Evolutionary conservation across 2,888 invertebrate species (phyloP).

Genomic region (Rhagonycha lutea): DNA sequence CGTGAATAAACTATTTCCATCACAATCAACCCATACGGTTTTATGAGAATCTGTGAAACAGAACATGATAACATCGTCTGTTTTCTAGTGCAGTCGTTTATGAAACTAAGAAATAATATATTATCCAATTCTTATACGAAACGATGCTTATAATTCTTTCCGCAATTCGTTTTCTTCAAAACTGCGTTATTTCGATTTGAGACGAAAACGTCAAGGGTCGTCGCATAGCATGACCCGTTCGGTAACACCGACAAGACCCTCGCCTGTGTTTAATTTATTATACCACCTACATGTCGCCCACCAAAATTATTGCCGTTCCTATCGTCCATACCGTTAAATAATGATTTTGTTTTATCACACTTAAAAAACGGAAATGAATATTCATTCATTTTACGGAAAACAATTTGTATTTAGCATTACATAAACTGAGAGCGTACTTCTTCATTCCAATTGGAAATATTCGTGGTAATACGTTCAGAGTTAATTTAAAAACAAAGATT

Average conservation of each 20-base stretch:
- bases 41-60: constrained; percentile 16
- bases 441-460: background rate
- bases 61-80: constrained; percentile 13
- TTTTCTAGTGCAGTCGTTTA: constrained; percentile 9
- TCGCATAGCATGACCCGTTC: constrained; percentile 41
- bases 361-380: constrained; percentile 38
- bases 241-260: constrained; percentile 41
- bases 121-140: constrained; percentile 24
- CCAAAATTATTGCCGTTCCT: constrained; percentile 44
- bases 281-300: constrained; percentile 40
- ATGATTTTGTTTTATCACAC: constrained; percentile 44
- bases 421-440: constrained; percentile 23
- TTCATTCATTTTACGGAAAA: constrained; percentile 40
- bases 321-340: constrained; percentile 43
- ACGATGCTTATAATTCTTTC: constrained; percentile 30
- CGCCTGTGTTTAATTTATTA: constrained; percentile 47
- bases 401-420: constrained; percentile 39
- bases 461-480: background rate
- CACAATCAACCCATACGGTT: constrained; percentile 8
- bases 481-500: constrained; percentile 3
- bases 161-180: constrained; percentile 29
- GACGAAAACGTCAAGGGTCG: constrained; percentile 39
- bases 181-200: constrained; percentile 41
- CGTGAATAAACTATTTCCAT: constrained; percentile 10
- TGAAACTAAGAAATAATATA: constrained; percentile 14